These are phyloP conservation scores for Euclidia mi DNA, from an alignment of 2,888 invertebrate species.

Conservation along the genomic window DNA sequence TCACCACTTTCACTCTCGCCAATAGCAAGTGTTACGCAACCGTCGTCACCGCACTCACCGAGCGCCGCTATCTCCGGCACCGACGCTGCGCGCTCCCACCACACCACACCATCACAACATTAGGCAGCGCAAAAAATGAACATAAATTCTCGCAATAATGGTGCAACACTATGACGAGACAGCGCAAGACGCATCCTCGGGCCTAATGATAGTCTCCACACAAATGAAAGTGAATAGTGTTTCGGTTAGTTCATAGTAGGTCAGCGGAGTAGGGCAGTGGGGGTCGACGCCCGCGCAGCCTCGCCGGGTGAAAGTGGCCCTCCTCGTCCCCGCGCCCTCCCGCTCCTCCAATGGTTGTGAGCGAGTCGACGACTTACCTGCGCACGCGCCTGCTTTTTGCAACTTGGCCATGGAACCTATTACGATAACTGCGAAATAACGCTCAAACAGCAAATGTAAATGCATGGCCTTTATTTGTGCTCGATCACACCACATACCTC, in stretches of 20 bases:
- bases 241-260: slow-evolving; percentile 85
- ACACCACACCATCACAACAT: slow-evolving; percentile 39
- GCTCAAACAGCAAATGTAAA: slow-evolving; percentile 83
- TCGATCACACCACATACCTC: slow-evolving; percentile 68
- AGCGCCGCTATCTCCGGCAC: slow-evolving; percentile 71
- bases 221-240: slow-evolving; percentile 88
- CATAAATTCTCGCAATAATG: slow-evolving; percentile 66
- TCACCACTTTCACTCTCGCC: slow-evolving; percentile 88
- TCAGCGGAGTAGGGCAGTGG: slow-evolving; percentile 88
- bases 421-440: slow-evolving; percentile 87
- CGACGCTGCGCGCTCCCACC: slow-evolving; percentile 48
- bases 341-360: slow-evolving; percentile 70
- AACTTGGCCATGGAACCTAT: slow-evolving; percentile 89
- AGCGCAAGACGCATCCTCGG: slow-evolving; percentile 82
- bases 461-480: slow-evolving; percentile 81
- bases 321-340: slow-evolving; percentile 71
- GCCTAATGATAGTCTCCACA: slow-evolving; percentile 80
- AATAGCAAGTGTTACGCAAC: slow-evolving; percentile 87
- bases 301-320: slow-evolving; percentile 88
- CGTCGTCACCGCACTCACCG: slow-evolving; percentile 74
- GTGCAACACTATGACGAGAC: slow-evolving; percentile 65
- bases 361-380: slow-evolving; percentile 76
- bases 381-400: slow-evolving; percentile 88
- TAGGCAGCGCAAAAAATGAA: slow-evolving; percentile 50
- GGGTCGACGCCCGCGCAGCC: slow-evolving; percentile 90